Evolutionary conservation across 1,140 invertebrate genomes (phyloP).

Genomic region (Drosophila biarmipes): DNA sequence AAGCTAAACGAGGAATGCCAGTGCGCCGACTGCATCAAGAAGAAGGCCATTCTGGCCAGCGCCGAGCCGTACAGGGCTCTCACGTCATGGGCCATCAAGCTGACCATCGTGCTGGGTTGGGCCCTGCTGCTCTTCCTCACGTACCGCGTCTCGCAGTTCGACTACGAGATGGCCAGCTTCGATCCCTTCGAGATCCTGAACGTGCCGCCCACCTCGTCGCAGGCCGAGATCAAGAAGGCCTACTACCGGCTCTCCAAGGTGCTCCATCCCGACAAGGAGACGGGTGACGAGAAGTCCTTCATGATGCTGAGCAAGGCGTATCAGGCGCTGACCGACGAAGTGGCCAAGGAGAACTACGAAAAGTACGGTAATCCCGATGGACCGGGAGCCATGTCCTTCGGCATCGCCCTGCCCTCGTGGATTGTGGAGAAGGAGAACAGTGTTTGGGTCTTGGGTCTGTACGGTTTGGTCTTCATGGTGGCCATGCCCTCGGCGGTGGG

Average conservation of each 20-base stretch:
- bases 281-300: conserved; percentile 98
- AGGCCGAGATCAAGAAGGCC: conserved; percentile 96
- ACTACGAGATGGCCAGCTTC: conserved; percentile 99
- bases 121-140: conserved; percentile 93
- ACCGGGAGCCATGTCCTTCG: conserved; percentile 99
- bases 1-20: conserved; percentile 91
- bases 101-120: conserved; percentile 94
- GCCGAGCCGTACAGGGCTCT: conserved; percentile 94
- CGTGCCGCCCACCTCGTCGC: conserved; percentile 92
- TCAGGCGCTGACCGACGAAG: conserved; percentile 96
- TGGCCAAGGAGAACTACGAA: conserved; percentile 98
- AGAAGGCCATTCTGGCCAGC: conserved; percentile 91
- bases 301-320: conserved; percentile 99
- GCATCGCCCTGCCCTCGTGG: conserved; percentile 99
- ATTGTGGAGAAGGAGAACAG: conserved; percentile 99
- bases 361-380: conserved; percentile 99
- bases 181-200: conserved; percentile 99
- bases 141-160: conserved; percentile 98
- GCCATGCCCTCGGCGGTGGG: conserved; percentile 96
- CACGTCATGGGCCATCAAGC: conserved; percentile 88
- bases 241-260: conserved; percentile 97
- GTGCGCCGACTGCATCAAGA: conserved; percentile 94
- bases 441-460: conserved; percentile 97
- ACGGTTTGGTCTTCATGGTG: conserved; percentile 99
- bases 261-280: conserved; percentile 98